Base-by-base conservation (phyloP, 2,797 vertebrate genomes). In the Sparus aurata region DNA sequence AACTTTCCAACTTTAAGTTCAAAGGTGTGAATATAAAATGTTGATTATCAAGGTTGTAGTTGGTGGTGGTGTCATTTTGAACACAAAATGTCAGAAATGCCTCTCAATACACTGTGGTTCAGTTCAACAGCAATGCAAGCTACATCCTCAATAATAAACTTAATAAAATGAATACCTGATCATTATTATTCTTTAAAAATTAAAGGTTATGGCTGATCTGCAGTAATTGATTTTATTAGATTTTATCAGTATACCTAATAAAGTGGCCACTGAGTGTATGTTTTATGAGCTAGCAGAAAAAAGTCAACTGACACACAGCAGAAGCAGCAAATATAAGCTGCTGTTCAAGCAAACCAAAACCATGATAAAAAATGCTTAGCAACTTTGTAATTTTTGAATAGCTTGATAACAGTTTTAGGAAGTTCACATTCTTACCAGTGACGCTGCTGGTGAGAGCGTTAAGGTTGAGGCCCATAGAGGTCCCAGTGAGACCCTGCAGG, bases 401-500 rank as follows among this genome's bases (percentile, higher is more conserved):
- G n/a, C n/a, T n/a, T n/a, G n/a, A n/a, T n/a, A n/a, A n/a, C n/a
- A n/a, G n/a, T n/a, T n/a, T n/a, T n/a, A n/a, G n/a, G n/a, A n/a
- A n/a, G n/a, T n/a, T n/a, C n/a, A n/a, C 83, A 90, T 93, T 93
- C 96, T 97, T 77, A 94, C 93, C 92, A 66, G 80, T 41, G 68
- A 94, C 86, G 18, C 92, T 90, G 81, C 83, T 89, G 77, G 94
- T 91, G 80, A 95, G 93, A 86, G 93, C 94, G 57, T 91, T 94
- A 30, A 94, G 92, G 79, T 86, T 98, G 95, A 99, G 89, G 91
- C 97, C 97, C 86, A 98, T 90, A 69, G 98, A 97, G 79, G 96
- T 96, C 91, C 97, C 97, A 72, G 97, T 96, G 88, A 98, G 84
- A 91, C 98, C 96, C 95, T 98, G 97, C 87, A 99, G 96, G 87